These are phyloP conservation scores for Gastrophysa polygoni DNA, from an alignment of 2,888 invertebrate species.

Conservation along the genomic window DNA sequence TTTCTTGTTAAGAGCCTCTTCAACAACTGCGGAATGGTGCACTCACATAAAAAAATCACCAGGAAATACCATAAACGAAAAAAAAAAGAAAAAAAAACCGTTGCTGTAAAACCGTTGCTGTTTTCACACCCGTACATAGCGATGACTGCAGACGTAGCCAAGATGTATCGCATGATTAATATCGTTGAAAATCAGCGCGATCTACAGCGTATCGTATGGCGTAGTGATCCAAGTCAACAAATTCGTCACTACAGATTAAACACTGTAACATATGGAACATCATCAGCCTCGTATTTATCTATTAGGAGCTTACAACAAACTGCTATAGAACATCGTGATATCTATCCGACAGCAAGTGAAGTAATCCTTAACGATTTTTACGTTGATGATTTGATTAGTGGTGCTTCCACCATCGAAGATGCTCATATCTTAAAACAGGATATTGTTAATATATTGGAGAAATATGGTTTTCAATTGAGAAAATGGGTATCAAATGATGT, in stretches of 20 bases:
- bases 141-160: slow-evolving; percentile 7
- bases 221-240: not conserved
- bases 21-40: too few species aligned
- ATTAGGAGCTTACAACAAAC: slow-evolving; percentile 12
- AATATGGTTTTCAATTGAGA: not conserved
- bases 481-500: slow-evolving; percentile 5
- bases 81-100: too few species aligned
- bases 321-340: not conserved
- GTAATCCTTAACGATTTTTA: slow-evolving; percentile 21
- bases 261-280: slow-evolving; percentile 23
- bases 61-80: too few species aligned
- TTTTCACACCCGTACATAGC: too few species aligned
- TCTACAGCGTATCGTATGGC: slow-evolving; percentile 19
- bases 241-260: slow-evolving; percentile 8
- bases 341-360: not conserved
- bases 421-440: not conserved
- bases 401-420: not conserved
- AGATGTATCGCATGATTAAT: slow-evolving; percentile 20
- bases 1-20: too few species aligned
- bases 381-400: slow-evolving; percentile 21
- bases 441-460: not conserved
- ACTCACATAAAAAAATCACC: too few species aligned
- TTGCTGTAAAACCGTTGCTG: too few species aligned
- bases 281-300: slow-evolving; percentile 13
- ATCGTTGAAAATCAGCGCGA: slow-evolving; percentile 7